Evolutionary conservation across 2,113 vertebrate genomes (phyloP), one percentile per base, ranked within the genome.

Genomic region (Agelaius phoeniceus): DNA sequence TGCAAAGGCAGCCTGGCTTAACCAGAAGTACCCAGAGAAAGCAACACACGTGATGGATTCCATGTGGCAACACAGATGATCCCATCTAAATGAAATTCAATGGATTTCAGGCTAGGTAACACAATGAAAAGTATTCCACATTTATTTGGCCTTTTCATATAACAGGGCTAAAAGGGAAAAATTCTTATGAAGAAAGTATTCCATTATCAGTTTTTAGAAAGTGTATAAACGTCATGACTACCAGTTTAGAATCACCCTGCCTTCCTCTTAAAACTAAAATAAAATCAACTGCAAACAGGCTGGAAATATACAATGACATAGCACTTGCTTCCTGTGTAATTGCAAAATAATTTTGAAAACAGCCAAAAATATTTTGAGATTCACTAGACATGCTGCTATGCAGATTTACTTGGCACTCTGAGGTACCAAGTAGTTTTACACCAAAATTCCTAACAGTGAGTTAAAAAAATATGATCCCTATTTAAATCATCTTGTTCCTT

Each of bases 401-500:
- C 17, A 89, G 41, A 93, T 85, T 69, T 55, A 69, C 17, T 89
- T 48, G 22, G 31, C 90, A 46, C 41, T 87, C 35, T 17, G n/a
- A 88, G 17, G 39, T 33, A 95, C 59, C 26, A 51, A 58, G 46
- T 3, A 65, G 31, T 31, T 54, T 57, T 7, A 31, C 30, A 66
- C 22, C 77, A 84, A 84, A 84, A 2, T 1, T 11, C 15, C 31
- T 58, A 67, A 41, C 23, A 59, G 30, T 3, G 6, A 85, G 26
- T 14, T 51, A 16, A 44, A 84, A 48, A 39, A 31, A 24, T 68
- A 27, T 6, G 62, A 51, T 14, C 10, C 28, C 7, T 30, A 33
- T 71, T 93, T 93, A 90, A 94, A 81, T 92, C 4, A 77, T 72
- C 65, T 89, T 90, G 37, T 55, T 96, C 49, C 31, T 90, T 93